phyloP scores from a whole-genome alignment of 2,888 invertebrate species.

The Pachycephus smyrnensis region DNA sequence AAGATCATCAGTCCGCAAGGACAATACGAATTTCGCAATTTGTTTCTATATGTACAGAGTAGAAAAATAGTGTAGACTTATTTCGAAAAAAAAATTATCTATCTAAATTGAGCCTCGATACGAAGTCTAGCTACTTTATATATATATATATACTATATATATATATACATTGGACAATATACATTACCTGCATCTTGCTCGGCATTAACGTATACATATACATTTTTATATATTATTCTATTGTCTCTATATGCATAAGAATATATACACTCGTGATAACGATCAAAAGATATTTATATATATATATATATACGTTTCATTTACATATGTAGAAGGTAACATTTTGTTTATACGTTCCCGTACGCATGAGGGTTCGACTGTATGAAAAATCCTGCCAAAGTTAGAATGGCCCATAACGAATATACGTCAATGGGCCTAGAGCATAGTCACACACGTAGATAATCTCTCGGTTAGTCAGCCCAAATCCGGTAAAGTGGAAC shows the following conservation, averaged over 20 bases:
- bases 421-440: background rate
- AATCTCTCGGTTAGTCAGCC: background rate
- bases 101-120: constrained; percentile 63
- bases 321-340: constrained; percentile 23
- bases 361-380: background rate
- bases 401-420: background rate
- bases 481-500: background rate
- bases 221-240: constrained; percentile 11
- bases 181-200: background rate
- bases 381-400: background rate
- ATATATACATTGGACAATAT: background rate
- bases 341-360: constrained; percentile 5
- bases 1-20: background rate
- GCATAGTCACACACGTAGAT: background rate
- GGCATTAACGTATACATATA: constrained; percentile 38
- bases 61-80: constrained; percentile 30
- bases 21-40: background rate
- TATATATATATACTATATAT: background rate
- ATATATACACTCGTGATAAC: constrained; percentile 2
- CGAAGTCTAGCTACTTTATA: constrained; percentile 32
- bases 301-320: constrained; percentile 17
- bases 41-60: constrained; percentile 28
- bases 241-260: constrained; percentile 3
- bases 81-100: constrained; percentile 38
- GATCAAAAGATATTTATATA: background rate